Conservation (phyloP, 2,888 invertebrate species). For the Galeopsomyia nigrocyanea region DNA sequence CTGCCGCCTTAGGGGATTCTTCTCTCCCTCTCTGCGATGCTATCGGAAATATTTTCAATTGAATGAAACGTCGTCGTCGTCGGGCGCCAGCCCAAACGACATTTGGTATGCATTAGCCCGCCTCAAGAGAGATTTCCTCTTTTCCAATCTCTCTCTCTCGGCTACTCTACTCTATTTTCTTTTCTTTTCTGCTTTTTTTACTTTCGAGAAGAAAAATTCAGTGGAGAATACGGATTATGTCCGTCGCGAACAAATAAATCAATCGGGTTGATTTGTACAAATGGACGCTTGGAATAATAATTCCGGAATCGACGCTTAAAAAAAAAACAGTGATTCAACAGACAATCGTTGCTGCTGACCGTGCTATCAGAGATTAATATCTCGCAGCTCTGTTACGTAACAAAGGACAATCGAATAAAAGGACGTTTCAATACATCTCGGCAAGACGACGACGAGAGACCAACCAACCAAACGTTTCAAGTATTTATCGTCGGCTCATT, state of each 20-base stretch:
- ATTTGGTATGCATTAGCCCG: conserved; percentile 61
- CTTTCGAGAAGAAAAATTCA: not conserved
- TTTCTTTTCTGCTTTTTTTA: conserved; percentile 1
- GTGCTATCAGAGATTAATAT: no score
- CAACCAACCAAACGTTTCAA: not conserved
- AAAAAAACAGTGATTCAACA: no score
- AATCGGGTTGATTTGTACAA: no score
- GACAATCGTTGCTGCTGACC: no score
- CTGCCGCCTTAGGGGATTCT: conserved; percentile 4
- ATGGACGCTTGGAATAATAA: no score
- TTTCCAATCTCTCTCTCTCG: conserved; percentile 7
- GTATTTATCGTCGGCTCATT: conserved; percentile 18
- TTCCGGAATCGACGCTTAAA: no score
- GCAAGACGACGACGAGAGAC: conserved; percentile 10
- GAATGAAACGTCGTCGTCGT: conserved; percentile 50
- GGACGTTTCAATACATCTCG: conserved; percentile 16
- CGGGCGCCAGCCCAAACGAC: conserved; percentile 50
- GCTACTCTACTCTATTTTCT: not conserved
- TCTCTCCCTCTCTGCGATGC: conserved; percentile 3
- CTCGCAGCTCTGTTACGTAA: not conserved
- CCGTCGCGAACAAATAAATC: no score
- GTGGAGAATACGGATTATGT: no score
- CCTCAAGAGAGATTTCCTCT: conserved; percentile 43
- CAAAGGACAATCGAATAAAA: conserved; percentile 6
- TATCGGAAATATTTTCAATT: conserved; percentile 57